These are phyloP conservation scores for Turdus rufiventris DNA, from an alignment of 2,113 vertebrate genomes.

Conservation along the genomic window DNA sequence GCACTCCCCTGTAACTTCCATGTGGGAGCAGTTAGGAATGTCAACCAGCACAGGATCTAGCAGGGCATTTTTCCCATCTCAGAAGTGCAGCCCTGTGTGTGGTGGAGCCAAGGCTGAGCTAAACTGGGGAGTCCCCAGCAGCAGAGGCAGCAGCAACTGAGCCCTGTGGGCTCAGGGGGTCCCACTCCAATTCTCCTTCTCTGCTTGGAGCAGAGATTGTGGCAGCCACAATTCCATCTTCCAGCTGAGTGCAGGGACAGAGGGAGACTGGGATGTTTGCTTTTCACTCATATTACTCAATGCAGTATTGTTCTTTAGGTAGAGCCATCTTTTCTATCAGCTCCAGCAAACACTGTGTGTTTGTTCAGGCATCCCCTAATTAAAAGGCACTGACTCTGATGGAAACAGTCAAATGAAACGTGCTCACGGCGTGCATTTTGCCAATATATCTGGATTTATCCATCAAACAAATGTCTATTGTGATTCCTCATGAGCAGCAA, in stretches of 20 bases:
- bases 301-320: background rate
- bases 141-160: background rate
- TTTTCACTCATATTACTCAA: background rate
- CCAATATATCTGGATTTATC: background rate
- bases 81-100: background rate
- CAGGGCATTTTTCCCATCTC: background rate
- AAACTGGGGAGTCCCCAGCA: fast-evolving
- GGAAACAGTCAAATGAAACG: slow-evolving; percentile 5
- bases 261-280: background rate
- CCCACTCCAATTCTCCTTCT: background rate
- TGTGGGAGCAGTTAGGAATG: background rate
- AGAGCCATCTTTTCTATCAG: background rate
- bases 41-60: background rate
- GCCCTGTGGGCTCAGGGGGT: background rate
- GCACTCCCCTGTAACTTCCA: background rate
- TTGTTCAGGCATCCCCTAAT: slow-evolving; percentile 18
- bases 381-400: background rate
- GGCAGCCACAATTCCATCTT: background rate
- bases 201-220: background rate
- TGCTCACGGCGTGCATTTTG: background rate
- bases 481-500: background rate
- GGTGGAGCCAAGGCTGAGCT: background rate
- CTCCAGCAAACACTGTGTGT: slow-evolving; percentile 13
- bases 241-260: background rate
- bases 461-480: background rate